These are phyloP conservation scores for Campaea margaritaria DNA, from an alignment of 2,888 invertebrate genomes.

Conservation along the genomic window DNA sequence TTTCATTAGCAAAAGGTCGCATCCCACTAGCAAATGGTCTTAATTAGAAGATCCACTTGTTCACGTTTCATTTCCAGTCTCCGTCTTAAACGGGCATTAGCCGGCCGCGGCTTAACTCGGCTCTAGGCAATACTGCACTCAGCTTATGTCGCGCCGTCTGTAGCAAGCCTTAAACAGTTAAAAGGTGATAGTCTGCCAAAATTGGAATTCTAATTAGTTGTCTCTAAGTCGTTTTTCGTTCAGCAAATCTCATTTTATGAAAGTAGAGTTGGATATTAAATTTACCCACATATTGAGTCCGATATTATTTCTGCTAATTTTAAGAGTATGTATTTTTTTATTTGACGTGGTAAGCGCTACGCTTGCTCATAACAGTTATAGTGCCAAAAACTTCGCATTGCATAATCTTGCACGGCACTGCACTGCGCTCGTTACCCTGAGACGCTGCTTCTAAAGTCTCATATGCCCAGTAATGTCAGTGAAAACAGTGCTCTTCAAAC, in stretches of 20 bases:
- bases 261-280: not conserved
- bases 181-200: conserved; percentile 1
- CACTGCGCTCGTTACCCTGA: too few relatives aligned
- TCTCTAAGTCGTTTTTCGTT: not conserved
- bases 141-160: not conserved
- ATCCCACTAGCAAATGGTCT: conserved; percentile 10
- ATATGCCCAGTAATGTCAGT: too few relatives aligned
- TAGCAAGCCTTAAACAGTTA: not conserved
- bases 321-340: too few relatives aligned
- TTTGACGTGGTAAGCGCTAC: too few relatives aligned
- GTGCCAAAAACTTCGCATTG: too few relatives aligned
- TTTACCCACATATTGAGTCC: too few relatives aligned
- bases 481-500: too few relatives aligned
- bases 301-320: too few relatives aligned
- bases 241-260: not conserved
- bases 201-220: not conserved
- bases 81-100: conserved; percentile 11
- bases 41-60: conserved; percentile 24
- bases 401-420: too few relatives aligned
- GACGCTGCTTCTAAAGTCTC: too few relatives aligned
- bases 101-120: conserved; percentile 5
- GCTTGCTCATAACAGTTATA: too few relatives aligned
- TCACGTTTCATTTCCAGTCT: conserved; percentile 19
- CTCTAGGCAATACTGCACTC: conserved; percentile 11
- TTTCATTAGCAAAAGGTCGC: conserved; percentile 21